Conservation (phyloP, 1,140 invertebrate species). For the Drosophila sproati region DNA sequence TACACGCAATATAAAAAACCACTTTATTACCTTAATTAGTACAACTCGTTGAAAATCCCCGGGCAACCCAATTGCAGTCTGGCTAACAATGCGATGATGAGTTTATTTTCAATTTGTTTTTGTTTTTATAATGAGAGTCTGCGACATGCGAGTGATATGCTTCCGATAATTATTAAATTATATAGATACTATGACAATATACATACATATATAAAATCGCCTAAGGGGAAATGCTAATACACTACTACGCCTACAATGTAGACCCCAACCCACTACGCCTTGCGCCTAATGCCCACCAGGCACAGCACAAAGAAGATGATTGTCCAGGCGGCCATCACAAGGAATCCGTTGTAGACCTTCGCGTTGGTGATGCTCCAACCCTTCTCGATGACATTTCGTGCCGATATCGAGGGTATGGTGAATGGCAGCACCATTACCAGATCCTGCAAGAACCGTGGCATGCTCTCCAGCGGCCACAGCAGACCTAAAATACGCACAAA, state of each 20-base stretch:
- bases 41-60: not conserved
- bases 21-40: not conserved
- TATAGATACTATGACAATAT: constrained; percentile 65
- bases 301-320: constrained; percentile 84
- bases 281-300: constrained; percentile 84
- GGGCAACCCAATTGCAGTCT: constrained; percentile 16
- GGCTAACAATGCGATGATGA: constrained; percentile 40
- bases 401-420: constrained; percentile 88
- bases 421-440: constrained; percentile 88
- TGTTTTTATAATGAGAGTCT: constrained; percentile 58
- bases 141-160: constrained; percentile 77
- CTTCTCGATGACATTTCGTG: constrained; percentile 88
- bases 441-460: constrained; percentile 86
- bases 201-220: constrained; percentile 63
- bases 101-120: constrained; percentile 4
- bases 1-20: too few species aligned
- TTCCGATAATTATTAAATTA: constrained; percentile 79
- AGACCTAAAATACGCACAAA: constrained; percentile 87
- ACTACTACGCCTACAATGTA: constrained; percentile 46
- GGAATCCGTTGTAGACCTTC: constrained; percentile 87
- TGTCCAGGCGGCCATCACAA: constrained; percentile 87
- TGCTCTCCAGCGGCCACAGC: constrained; percentile 95
- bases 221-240: constrained; percentile 72
- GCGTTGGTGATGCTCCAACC: constrained; percentile 86
- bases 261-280: constrained; percentile 68